These are phyloP conservation scores for Willisornis vidua DNA, from an alignment of 2,113 vertebrate genomes.

Conservation along the genomic window DNA sequence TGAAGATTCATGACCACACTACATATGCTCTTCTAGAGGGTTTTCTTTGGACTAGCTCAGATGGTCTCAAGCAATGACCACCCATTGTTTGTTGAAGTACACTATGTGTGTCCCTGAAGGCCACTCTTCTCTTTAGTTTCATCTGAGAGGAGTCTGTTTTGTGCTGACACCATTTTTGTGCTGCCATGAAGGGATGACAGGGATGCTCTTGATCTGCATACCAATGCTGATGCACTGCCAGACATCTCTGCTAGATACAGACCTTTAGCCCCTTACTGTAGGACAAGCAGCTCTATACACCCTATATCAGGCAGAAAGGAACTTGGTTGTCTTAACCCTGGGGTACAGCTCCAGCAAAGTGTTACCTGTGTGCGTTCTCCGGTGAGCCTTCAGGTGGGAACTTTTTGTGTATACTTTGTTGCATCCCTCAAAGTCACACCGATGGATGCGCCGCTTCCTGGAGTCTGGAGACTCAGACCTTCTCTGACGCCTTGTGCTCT, in stretches of 20 bases:
- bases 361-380: slow-evolving; percentile 96
- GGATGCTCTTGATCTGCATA: neutral
- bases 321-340: neutral
- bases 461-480: slow-evolving; percentile 97
- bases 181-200: neutral
- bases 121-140: neutral
- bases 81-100: neutral
- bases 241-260: neutral
- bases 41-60: neutral
- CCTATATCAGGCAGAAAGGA: neutral
- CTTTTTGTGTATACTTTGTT: slow-evolving; percentile 99
- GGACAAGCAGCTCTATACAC: neutral
- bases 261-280: neutral
- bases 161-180: neutral
- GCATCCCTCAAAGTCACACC: slow-evolving; percentile 98
- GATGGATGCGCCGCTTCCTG: slow-evolving; percentile 96
- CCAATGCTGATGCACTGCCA: neutral
- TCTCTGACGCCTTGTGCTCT: slow-evolving; percentile 94
- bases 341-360: neutral
- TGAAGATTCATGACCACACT: neutral
- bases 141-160: neutral
- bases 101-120: neutral
- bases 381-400: slow-evolving; percentile 98
- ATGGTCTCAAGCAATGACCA: neutral
- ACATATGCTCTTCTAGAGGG: neutral